These are phyloP conservation scores for Ischnura elegans DNA, from an alignment of 2,888 invertebrate species.

Conservation along the genomic window DNA sequence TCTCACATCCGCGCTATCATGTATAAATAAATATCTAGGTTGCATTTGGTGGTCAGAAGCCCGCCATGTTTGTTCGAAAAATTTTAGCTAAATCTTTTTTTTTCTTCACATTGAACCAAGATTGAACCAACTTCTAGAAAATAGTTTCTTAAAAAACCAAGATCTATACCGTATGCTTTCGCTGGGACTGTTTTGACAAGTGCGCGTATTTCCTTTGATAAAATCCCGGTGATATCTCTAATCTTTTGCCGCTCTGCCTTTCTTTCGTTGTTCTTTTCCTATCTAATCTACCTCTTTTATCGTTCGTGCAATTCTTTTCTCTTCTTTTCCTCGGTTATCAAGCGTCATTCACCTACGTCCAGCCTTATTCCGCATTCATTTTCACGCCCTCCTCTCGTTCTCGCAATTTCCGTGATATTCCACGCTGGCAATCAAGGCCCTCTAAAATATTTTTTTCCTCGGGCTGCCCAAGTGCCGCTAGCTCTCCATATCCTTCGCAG, in stretches of 20 bases:
- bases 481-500: no score
- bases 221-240: not conserved
- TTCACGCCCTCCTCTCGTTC: conserved; percentile 44
- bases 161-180: no score
- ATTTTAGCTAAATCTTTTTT: no score
- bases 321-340: not conserved
- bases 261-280: not conserved
- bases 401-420: conserved; percentile 51
- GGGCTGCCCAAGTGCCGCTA: not conserved
- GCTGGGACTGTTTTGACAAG: no score
- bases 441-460: not conserved
- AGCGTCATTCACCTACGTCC: not conserved
- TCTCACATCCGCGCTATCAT: not conserved
- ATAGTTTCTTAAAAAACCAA: no score
- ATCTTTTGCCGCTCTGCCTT: not conserved
- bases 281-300: not conserved
- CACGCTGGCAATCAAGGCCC: not conserved
- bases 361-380: not conserved
- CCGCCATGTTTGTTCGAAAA: no score
- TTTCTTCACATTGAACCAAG: no score
- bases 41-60: no score
- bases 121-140: no score
- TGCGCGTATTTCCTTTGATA: not conserved
- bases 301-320: not conserved
- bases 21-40: no score